Conservation (phyloP, 2,113 vertebrate species). For the Mesoclemmys tuberculata region DNA sequence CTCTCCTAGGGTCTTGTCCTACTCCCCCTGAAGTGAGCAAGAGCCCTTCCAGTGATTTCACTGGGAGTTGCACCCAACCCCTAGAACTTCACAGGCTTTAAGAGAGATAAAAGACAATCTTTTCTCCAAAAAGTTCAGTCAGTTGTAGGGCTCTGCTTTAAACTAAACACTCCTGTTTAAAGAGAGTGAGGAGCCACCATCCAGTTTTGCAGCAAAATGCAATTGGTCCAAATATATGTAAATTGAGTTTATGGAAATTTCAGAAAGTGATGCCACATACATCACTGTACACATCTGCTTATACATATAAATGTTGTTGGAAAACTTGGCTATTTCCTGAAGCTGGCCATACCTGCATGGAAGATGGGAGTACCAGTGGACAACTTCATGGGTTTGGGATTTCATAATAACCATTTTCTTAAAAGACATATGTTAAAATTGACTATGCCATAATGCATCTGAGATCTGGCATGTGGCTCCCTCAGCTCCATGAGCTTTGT, state of each 20-base stretch:
- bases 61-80: not conserved
- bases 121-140: not conserved
- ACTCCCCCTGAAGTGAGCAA: slow-evolving; percentile 27
- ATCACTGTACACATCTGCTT: not conserved
- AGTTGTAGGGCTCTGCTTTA: not conserved
- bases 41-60: not conserved
- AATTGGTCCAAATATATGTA: not conserved
- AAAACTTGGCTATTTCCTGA: not conserved
- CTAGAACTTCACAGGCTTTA: not conserved
- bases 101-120: not conserved
- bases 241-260: not conserved
- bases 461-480: not conserved
- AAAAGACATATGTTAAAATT: not conserved
- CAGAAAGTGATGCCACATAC: fast-evolving
- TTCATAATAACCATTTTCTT: not conserved
- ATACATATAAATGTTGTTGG: not conserved
- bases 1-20: slow-evolving; percentile 9
- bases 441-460: not conserved
- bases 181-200: not conserved
- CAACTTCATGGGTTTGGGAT: not conserved
- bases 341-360: not conserved
- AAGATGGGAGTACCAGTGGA: not conserved
- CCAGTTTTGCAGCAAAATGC: not conserved
- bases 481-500: not conserved
- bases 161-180: not conserved